A percentile compares a stretch with the other conserved stretches of the same genome.
Conservation (phyloP, 2,113 vertebrate species). For the Pseudopodoces humilis region DNA sequence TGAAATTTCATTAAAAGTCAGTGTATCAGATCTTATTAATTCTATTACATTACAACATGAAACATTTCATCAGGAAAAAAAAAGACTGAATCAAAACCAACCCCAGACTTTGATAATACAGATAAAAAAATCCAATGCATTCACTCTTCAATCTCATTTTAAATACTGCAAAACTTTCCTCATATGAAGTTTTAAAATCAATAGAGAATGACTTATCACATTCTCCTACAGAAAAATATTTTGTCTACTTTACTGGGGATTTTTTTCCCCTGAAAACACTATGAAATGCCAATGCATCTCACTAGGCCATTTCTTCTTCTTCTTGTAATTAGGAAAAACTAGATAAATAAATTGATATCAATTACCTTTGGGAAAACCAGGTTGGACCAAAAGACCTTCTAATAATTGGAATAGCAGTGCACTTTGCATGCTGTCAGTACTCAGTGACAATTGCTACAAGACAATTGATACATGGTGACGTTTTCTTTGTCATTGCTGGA, state of each 20-base stretch:
- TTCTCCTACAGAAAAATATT: constrained; percentile 12
- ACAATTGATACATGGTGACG: constrained; percentile 46
- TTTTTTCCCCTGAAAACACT: constrained; percentile 13
- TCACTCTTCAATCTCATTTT: constrained; percentile 62
- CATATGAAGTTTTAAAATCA: constrained; percentile 52
- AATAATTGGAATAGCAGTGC: constrained; percentile 53
- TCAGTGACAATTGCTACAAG: constrained; percentile 49
- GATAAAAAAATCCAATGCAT: constrained; percentile 48
- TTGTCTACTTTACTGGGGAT: constrained; percentile 3
- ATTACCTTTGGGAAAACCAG: constrained; percentile 43
- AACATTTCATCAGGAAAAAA: constrained; percentile 68
- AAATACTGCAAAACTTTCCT: constrained; percentile 56
- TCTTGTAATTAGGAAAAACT: constrained; percentile 62
- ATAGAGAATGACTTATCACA: constrained; percentile 34
- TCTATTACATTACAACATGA: constrained; percentile 71
- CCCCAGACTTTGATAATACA: constrained; percentile 67
- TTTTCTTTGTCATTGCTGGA: constrained; percentile 73
- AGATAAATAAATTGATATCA: constrained; percentile 63
- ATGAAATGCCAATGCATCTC: constrained; percentile 17
- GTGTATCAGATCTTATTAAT: constrained; percentile 80
- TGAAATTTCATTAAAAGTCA: constrained; percentile 79
- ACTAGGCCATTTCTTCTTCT: constrained; percentile 19
- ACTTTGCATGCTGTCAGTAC: constrained; percentile 49
- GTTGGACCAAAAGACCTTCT: constrained; percentile 55
- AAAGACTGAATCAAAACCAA: constrained; percentile 68